phyloP scores from a whole-genome alignment of 2,888 invertebrate species.

The Coelopa pilipes region DNA sequence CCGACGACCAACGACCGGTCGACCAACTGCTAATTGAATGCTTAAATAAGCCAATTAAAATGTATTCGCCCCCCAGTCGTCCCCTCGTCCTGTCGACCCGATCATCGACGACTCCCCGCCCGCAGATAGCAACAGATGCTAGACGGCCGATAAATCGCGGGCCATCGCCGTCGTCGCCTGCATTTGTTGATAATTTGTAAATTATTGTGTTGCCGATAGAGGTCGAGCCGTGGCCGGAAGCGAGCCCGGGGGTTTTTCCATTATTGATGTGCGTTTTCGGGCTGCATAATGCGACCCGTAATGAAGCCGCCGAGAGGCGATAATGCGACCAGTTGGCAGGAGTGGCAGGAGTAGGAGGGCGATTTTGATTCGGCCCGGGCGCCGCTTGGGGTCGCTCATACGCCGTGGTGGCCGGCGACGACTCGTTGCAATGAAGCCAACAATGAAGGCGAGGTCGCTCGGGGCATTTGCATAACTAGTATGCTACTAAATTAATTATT shows the following conservation, averaged over 20 bases:
- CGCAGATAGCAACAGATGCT: conserved; percentile 34
- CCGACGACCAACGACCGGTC: neutral
- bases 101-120: neutral
- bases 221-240: neutral
- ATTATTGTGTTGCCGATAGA: conserved; percentile 38
- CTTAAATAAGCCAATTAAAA: conserved; percentile 38
- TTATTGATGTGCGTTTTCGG: too few relatives aligned
- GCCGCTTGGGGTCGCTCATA: too few relatives aligned
- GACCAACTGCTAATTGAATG: conserved; percentile 30
- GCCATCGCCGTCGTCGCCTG: conserved; percentile 29
- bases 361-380: too few relatives aligned
- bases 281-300: too few relatives aligned
- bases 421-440: too few relatives aligned
- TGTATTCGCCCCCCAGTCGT: conserved; percentile 24
- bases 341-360: too few relatives aligned
- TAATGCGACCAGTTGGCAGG: too few relatives aligned
- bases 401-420: too few relatives aligned
- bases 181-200: conserved; percentile 40
- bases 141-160: conserved; percentile 37
- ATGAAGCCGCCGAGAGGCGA: neutral
- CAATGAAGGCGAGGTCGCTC: too few relatives aligned
- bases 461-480: too few relatives aligned
- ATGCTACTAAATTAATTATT: too few relatives aligned
- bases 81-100: neutral
- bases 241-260: too few relatives aligned